Percentiles rank a stretch among this genome's conserved stretches.
Conservation (phyloP, 2,113 vertebrate genomes). For the Menidia beryllina region DNA sequence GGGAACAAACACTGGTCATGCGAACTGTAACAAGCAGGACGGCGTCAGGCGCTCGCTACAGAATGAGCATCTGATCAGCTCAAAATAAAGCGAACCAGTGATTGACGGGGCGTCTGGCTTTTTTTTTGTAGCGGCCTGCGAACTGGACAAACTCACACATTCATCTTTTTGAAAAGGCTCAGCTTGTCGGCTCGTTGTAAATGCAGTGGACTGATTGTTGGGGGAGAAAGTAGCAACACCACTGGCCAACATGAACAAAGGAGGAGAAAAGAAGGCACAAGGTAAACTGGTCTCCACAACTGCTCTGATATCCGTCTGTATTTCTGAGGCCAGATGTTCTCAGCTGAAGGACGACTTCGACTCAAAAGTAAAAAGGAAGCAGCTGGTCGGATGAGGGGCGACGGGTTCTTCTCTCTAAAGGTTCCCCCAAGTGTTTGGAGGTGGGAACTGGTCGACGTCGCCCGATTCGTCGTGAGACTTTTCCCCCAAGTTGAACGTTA, state of each 20-base stretch:
- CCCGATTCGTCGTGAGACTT: constrained; percentile 92
- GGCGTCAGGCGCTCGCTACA: constrained; percentile 7
- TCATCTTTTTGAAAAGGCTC: constrained; percentile 47
- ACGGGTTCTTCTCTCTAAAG: constrained; percentile 82
- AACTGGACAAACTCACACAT: constrained; percentile 38
- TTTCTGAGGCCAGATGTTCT: constrained; percentile 11
- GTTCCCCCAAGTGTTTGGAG: constrained; percentile 91
- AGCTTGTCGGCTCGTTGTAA: constrained; percentile 15
- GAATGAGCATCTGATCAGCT: not conserved
- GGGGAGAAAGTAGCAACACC: constrained; percentile 12
- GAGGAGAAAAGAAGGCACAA: constrained; percentile 68
- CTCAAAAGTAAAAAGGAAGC: constrained; percentile 64
- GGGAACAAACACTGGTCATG: not conserved
- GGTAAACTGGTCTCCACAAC: constrained; percentile 52
- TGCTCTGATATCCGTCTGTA: constrained; percentile 36
- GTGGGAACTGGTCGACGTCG: constrained; percentile 94
- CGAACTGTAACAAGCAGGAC: not conserved
- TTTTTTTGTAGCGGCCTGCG: constrained; percentile 6
- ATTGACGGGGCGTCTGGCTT: constrained; percentile 31
- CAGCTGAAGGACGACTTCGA: constrained; percentile 40
- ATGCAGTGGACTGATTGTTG: constrained; percentile 32
- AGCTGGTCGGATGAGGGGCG: constrained; percentile 58
- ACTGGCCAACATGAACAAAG: constrained; percentile 32
- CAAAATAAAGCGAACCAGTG: not conserved
- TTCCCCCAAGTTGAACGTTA: constrained; percentile 92